These are phyloP conservation scores for Toxotes lorentzi DNA, from an alignment of 2,797 vertebrate species.

Conservation along the genomic window DNA sequence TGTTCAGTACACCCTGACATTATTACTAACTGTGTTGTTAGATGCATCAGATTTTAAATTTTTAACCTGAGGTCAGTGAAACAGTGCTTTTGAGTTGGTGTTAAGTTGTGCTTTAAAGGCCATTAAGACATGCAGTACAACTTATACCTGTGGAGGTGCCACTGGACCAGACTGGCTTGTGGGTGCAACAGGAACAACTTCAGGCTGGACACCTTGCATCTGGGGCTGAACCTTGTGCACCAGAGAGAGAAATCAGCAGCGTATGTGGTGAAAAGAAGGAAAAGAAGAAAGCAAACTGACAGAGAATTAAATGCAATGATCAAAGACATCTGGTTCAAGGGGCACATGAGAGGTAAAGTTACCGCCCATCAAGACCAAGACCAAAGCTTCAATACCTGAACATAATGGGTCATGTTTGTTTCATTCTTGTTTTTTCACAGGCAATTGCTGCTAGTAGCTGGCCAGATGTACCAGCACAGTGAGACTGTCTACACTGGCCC, in stretches of 20 bases:
- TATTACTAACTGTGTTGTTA: neutral
- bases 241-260: conserved; percentile 9
- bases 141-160: conserved; percentile 87
- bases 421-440: neutral
- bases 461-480: neutral
- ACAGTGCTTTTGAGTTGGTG: conserved; percentile 26
- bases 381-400: neutral
- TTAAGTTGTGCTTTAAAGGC: conserved; percentile 24
- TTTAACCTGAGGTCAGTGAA: conserved; percentile 28
- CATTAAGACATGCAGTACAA: conserved; percentile 3
- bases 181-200: conserved; percentile 76
- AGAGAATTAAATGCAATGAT: neutral
- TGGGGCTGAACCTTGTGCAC: conserved; percentile 70
- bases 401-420: neutral
- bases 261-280: neutral
- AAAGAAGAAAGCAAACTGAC: neutral
- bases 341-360: neutral
- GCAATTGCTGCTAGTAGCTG: neutral
- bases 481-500: neutral
- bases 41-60: conserved; percentile 1
- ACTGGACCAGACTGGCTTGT: conserved; percentile 80
- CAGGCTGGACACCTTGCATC: conserved; percentile 83
- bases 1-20: conserved; percentile 19
- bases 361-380: neutral
- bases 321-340: neutral